Evolutionary conservation across 2,113 vertebrate species (phyloP).

Genomic region (Actinemys pallida): DNA sequence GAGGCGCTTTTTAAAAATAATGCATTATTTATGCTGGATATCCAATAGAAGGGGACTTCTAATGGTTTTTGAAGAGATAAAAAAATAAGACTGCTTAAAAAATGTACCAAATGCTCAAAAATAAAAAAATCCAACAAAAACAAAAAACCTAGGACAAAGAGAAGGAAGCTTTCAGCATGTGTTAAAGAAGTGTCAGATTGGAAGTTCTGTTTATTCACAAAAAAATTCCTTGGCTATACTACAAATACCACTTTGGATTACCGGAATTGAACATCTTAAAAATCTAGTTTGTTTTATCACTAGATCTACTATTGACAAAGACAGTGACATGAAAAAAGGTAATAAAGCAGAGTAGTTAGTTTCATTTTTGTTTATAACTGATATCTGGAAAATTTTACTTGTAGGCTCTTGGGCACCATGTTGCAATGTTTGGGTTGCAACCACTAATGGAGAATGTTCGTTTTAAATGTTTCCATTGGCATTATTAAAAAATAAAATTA

Average conservation of each 20-base stretch:
- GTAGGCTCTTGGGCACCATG: neutral
- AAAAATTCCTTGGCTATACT: neutral
- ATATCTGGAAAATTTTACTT: neutral
- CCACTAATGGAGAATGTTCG: neutral
- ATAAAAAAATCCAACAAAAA: neutral
- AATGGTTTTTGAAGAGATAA: conserved; percentile 6
- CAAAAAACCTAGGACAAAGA: neutral
- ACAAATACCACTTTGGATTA: neutral
- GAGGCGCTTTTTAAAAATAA: neutral
- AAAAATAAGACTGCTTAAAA: neutral
- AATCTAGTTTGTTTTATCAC: neutral
- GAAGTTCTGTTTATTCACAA: conserved; percentile 14
- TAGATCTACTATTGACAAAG: neutral
- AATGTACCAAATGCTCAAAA: neutral
- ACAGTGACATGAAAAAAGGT: neutral
- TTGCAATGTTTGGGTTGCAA: neutral
- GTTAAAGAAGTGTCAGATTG: neutral
- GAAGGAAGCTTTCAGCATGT: neutral
- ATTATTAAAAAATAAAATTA: neutral
- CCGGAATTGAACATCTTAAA: neutral
- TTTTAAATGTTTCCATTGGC: neutral
- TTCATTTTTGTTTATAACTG: neutral
- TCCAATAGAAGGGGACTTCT: neutral
- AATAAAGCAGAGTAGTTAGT: neutral
- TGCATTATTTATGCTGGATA: neutral